Base-by-base conservation (phyloP, 2,113 vertebrate genomes). In the Guaruba guarouba region DNA sequence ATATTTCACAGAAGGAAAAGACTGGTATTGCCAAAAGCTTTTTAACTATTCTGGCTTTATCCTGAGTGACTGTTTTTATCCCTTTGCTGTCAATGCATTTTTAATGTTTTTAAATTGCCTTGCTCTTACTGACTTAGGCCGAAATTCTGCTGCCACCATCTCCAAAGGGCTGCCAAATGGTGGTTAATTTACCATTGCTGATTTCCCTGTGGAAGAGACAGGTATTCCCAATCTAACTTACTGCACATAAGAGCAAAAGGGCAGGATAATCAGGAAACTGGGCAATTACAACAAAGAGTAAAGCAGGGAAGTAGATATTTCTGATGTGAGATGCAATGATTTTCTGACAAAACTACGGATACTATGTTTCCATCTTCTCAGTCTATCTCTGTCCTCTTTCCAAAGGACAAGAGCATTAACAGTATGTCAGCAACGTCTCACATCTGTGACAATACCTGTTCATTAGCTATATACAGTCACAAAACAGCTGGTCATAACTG, bases 141-240 rank as follows among this genome's bases (percentile, higher is more conserved):
- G 90, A 94, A 97, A 93, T 95, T 94, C 88, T 96, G 48, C 88
- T 94, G 88, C 61, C 90, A 92, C 52, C 46, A 67, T 94, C 63
- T 66, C 48, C 81, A 76, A 73, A 94, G 66, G 7, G 17, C 75
- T 93, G 88, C 88, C 82, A 93, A 96, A 86, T 20, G 81, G 33
- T 68, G 39, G 76, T 71, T 96, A 93, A 92, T 96, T 93, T 88
- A 67, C 82, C 64, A 68, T 29, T 75, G 15, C 22, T 96, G 86
- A 96, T 95, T 96, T 97, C 94, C 89, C 92, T 61, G 74, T 35
- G 81, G 95, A 96, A 92, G 66, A 93, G 17, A 57, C 25, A 92
- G 69, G 35, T 78, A 92, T 89, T 95, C 55, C 39, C 62, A 64
- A 61, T 68, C 69, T 82, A 86, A 75, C 43, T 84, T 92, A 68